Conservation (phyloP, 2,113 vertebrate species). For the Sula dactylatra region DNA sequence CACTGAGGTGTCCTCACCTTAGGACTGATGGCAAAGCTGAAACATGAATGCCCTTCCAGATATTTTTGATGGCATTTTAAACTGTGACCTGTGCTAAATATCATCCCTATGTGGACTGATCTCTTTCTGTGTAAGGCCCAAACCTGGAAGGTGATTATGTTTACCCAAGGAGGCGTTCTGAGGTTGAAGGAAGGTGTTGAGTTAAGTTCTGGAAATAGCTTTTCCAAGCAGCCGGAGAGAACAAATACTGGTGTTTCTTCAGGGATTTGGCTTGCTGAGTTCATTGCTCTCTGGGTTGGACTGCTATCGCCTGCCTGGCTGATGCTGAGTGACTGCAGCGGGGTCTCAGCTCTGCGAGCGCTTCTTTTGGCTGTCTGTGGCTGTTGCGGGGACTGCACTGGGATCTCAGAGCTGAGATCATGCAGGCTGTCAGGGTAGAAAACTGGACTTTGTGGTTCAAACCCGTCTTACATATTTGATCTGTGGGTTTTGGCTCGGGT, state of each 20-base stretch:
- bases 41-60: background rate
- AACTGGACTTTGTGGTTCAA: background rate
- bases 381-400: background rate
- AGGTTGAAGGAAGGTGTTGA: conserved; percentile 44
- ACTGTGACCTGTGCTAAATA: background rate
- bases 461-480: background rate
- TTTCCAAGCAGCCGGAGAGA: conserved; percentile 1
- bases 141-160: conserved; percentile 36
- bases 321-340: background rate
- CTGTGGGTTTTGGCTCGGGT: background rate
- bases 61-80: conserved; percentile 8
- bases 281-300: background rate
- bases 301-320: background rate
- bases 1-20: background rate
- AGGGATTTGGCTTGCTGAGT: accelerated
- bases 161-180: conserved; percentile 40
- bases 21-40: background rate
- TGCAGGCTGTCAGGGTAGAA: background rate
- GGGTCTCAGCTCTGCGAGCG: background rate
- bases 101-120: background rate
- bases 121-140: background rate
- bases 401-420: background rate
- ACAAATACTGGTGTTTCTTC: background rate
- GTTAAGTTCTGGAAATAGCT: conserved; percentile 32
- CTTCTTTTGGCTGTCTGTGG: background rate